Base-by-base conservation (phyloP, 2,888 invertebrate genomes). In the Phlogophora meticulosa region DNA sequence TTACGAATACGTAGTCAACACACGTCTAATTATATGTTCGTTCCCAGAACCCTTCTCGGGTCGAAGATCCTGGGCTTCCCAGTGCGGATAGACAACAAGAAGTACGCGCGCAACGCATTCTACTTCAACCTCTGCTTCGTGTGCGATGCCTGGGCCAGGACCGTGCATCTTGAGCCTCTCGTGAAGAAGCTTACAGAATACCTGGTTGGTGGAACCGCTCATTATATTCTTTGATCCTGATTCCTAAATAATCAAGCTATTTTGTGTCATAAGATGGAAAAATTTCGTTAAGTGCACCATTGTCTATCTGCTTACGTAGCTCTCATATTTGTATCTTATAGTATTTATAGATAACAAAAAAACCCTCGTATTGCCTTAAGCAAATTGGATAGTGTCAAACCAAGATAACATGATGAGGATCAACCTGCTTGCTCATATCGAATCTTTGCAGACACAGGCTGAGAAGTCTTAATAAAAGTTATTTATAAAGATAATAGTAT, bases 101-200 rank as follows among this genome's bases (percentile, higher is more conserved):
- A 97, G 86, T 98, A 98, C 90, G 97, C 97, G 7, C 95, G 98
- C 58, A 98, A 98, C 91, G 97, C 97, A 11, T 97, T 97, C 87
- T 97, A 98, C 86, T 98, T 98, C 93, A 98, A 98, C 91, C 92
- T 98, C 22, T 98, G 98, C 90, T 98, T 98, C 87, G 98, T 98
- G 1, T 98, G 98, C 87, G 97, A 97, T 80, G 97, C 97, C 1
- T 96, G 97, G 93, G 97, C 98, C 7, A 93, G 97, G 67, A 98
- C 98, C 0, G 97, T 97, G 17, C 97, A 97, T 69, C 97, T 98
- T 86, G 98, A 98, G 88, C 97, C 97, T 0, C 96, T 98, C 2
- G 97, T 98, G 36, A 97, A 97, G 87, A 98, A 98, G 88, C 96
- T 98, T 75, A 97, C 98, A 0, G 97, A 97, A 85, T 98, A 98